Evolutionary conservation across 1,140 invertebrate genomes (phyloP), one percentile per base, ranked within the genome.

Genomic region (Campoletis sonorensis): DNA sequence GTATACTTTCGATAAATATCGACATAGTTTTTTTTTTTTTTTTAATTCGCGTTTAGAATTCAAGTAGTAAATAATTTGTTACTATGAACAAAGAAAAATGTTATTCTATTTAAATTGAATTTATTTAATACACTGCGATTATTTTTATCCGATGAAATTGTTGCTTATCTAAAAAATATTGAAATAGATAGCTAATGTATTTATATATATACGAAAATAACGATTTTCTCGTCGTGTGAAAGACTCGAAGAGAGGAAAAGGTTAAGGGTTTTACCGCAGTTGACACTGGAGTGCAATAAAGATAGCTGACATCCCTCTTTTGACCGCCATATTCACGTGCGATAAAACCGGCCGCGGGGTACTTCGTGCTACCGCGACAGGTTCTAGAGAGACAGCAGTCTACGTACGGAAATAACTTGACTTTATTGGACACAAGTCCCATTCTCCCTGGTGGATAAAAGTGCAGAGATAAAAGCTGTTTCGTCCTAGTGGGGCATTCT

Each of bases 371-470:
- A 73, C 71, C 71, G 30, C 37, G 58, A n/a, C 54, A 23, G 54
- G 5, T 58, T 58, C 54, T 4, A 40, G 40, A 58, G 23, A 61
- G 79, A 40, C 51, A 18, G 64, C 0, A 78, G 64, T 26, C 51
- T 72, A 76, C 40, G 71, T 77, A 76, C 78, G 82, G 82, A 86
- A 85, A 88, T 88, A 87, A 88, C 87, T 88, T 88, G 82, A 87
- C 84, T 89, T 89, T 89, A 89, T 88, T 87, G 85, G 85, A 86
- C 86, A 84, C 79, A 79, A 81, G 72, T 82, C 81, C 83, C 86
- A 83, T 87, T 85, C 49, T 58, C 58, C 71, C 33, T n/a, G 30
- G 79, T 26, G 86, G 80, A 85, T 86, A 82, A 87, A 82, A 84
- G 85, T 79, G 30, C 27, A 40, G 79, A 86, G 86, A 87, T 87